A percentile compares a stretch with the other conserved stretches of the same genome.
These are phyloP conservation scores for Proterorhinus semilunaris DNA, from an alignment of 2,113 vertebrate species.

Conservation along the genomic window DNA sequence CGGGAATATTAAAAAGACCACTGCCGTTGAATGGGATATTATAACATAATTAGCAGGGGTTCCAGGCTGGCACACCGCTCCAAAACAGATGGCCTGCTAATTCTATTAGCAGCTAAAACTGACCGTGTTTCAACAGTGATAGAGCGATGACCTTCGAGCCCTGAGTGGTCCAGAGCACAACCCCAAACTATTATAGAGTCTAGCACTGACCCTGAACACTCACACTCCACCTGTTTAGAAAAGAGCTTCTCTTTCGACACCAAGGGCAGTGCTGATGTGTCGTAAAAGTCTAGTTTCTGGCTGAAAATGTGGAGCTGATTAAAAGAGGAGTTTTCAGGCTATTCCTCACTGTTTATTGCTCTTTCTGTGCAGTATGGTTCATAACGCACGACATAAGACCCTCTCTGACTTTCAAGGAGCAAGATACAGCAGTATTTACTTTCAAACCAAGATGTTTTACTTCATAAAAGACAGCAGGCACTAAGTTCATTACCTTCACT, in stretches of 20 bases:
- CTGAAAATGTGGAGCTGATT: neutral
- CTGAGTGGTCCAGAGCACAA: conserved; percentile 48
- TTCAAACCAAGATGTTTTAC: neutral
- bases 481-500: too few relatives aligned
- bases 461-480: too few relatives aligned
- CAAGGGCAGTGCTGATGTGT: neutral
- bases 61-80: conserved; percentile 71
- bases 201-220: conserved; percentile 42
- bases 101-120: conserved; percentile 77
- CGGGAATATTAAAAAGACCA: conserved; percentile 78
- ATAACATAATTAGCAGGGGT: conserved; percentile 83
- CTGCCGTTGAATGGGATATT: conserved; percentile 75
- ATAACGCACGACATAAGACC: neutral
- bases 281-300: neutral
- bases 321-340: conserved; percentile 3
- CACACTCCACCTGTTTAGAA: conserved; percentile 20
- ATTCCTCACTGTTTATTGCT: neutral
- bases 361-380: neutral
- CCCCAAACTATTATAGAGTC: conserved; percentile 47
- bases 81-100: conserved; percentile 81
- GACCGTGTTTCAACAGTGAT: conserved; percentile 64
- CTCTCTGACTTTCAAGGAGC: neutral
- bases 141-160: conserved; percentile 73
- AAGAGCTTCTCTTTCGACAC: conserved; percentile 1
- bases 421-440: neutral